Evolutionary conservation across 2,888 invertebrate species (phyloP).

Genomic region (Ichneumoninae sp.): DNA sequence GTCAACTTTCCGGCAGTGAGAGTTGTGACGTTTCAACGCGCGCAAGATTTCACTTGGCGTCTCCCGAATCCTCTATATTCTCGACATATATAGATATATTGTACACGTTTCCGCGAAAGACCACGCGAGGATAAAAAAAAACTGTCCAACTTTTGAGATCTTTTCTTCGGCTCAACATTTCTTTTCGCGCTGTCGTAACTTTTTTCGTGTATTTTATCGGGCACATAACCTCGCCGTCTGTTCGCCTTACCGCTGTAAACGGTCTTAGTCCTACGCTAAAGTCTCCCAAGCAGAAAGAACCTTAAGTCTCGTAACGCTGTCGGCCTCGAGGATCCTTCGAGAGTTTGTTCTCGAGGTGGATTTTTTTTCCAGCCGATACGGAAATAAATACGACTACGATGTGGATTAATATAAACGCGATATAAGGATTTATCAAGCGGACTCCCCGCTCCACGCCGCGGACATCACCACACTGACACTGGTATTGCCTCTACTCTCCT

Average conservation of each 20-base stretch:
- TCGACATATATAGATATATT: too few species aligned
- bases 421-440: slow-evolving; percentile 11
- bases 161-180: neutral
- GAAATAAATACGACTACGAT: neutral
- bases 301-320: neutral
- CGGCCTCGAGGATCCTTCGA: neutral
- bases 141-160: neutral
- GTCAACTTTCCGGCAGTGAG: slow-evolving; percentile 1
- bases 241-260: neutral
- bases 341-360: neutral
- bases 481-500: too few species aligned
- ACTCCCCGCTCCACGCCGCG: slow-evolving; percentile 32
- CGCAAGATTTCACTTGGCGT: neutral
- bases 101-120: neutral
- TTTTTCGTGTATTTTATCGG: neutral
- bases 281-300: neutral
- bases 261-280: neutral
- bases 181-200: neutral
- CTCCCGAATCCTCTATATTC: neutral
- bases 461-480: slow-evolving; percentile 32
- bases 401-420: neutral
- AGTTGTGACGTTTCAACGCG: slow-evolving; percentile 15
- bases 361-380: neutral
- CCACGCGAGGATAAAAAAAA: too few species aligned
- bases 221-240: neutral